Evolutionary conservation across 2,888 invertebrate species (phyloP).

Genomic region (Stenurella melanura): DNA sequence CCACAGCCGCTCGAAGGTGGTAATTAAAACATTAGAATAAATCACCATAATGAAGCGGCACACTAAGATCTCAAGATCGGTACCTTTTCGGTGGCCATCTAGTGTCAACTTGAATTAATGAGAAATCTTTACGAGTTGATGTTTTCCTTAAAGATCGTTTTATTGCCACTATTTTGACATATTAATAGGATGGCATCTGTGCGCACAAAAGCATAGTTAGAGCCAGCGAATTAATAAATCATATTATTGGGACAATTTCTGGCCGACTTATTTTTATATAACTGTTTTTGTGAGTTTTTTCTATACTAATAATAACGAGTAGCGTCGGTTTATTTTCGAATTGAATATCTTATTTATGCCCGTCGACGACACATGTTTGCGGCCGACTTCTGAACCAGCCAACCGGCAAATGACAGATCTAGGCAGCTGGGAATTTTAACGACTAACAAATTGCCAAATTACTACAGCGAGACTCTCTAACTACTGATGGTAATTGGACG

Average conservation of each 20-base stretch:
- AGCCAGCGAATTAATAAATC: slow-evolving; percentile 28
- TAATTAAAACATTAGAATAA: too few relatives aligned
- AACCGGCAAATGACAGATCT: slow-evolving; percentile 73
- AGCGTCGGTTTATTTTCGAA: slow-evolving; percentile 51
- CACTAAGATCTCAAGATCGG: too few relatives aligned
- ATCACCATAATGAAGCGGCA: too few relatives aligned
- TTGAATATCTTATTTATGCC: slow-evolving; percentile 57
- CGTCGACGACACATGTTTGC: slow-evolving; percentile 70
- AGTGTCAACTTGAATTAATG: neutral
- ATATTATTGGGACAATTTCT: slow-evolving; percentile 1
- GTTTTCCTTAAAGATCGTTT: slow-evolving; percentile 7
- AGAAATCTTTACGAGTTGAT: neutral
- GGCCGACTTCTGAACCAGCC: slow-evolving; percentile 73
- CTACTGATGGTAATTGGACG: slow-evolving; percentile 73
- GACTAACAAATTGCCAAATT: slow-evolving; percentile 75
- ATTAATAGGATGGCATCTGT: slow-evolving; percentile 11
- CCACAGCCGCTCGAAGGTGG: too few relatives aligned
- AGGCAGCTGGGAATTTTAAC: slow-evolving; percentile 75
- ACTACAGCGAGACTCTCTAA: slow-evolving; percentile 71
- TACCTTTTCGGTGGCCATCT: neutral
- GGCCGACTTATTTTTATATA: slow-evolving; percentile 18
- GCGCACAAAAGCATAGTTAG: slow-evolving; percentile 12
- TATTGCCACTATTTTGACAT: slow-evolving; percentile 2
- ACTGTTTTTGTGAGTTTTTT: slow-evolving; percentile 14
- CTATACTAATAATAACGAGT: slow-evolving; percentile 48